phyloP scores from a whole-genome alignment of 2,888 invertebrate genomes.

The Steromphala cineraria region DNA sequence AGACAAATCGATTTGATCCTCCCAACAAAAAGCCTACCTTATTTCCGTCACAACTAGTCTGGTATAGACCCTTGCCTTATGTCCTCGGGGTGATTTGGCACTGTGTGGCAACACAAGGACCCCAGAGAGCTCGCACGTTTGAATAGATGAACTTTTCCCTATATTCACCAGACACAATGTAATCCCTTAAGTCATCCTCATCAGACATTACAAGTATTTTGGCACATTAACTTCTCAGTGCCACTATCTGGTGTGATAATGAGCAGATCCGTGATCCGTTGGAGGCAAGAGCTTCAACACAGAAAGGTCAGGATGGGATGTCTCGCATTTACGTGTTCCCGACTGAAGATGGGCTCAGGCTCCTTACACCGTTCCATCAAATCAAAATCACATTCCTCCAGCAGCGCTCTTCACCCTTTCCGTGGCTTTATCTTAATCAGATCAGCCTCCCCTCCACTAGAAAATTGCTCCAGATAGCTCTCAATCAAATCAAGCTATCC shows the following conservation, averaged over 20 bases:
- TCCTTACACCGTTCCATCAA: not conserved
- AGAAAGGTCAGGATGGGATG: conserved; percentile 10
- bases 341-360: not conserved
- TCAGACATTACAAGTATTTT: conserved; percentile 16
- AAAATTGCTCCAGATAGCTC: conserved; percentile 14
- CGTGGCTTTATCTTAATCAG: conserved; percentile 16
- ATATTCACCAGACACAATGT: not conserved
- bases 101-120: no score
- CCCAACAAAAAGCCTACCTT: no score
- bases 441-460: conserved; percentile 8
- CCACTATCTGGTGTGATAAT: conserved; percentile 7
- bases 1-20: no score
- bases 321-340: conserved; percentile 7
- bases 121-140: not conserved
- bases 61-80: no score
- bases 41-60: no score
- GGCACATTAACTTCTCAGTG: not conserved
- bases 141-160: not conserved
- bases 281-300: not conserved
- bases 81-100: no score
- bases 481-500: conserved; percentile 15
- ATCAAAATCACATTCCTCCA: conserved; percentile 17
- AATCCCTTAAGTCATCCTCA: conserved; percentile 1
- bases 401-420: not conserved
- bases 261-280: not conserved